Evolutionary conservation across 2,888 invertebrate genomes (phyloP).

Genomic region (Halictus ligatus): DNA sequence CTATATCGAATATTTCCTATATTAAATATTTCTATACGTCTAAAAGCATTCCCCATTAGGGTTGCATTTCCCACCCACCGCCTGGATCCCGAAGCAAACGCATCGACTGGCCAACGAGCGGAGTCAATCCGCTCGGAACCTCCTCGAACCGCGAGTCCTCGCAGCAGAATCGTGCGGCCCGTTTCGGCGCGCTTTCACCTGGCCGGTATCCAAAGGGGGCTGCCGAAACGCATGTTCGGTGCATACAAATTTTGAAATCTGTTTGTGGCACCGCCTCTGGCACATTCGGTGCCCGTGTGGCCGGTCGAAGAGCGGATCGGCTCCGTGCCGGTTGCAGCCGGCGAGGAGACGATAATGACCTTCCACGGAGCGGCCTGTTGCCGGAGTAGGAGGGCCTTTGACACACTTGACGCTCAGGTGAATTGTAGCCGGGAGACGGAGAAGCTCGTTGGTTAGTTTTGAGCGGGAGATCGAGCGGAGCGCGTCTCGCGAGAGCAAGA

Average conservation of each 20-base stretch:
- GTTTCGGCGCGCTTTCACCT: slow-evolving; percentile 47
- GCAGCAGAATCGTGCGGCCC: background rate
- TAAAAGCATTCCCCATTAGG: background rate
- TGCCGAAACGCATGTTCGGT: background rate
- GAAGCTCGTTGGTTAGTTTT: slow-evolving; percentile 81
- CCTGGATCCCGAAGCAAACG: background rate
- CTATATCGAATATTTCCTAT: too few relatives aligned
- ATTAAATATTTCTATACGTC: background rate
- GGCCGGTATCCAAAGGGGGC: slow-evolving; percentile 1
- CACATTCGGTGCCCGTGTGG: background rate
- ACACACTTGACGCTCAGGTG: slow-evolving; percentile 83
- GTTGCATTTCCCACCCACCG: background rate
- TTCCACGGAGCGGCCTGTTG: slow-evolving; percentile 78
- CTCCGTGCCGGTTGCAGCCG: slow-evolving; percentile 55
- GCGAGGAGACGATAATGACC: slow-evolving; percentile 82
- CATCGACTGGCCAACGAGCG: background rate
- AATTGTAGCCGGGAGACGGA: slow-evolving; percentile 78
- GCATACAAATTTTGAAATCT: slow-evolving; percentile 26
- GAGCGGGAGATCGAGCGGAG: slow-evolving; percentile 80
- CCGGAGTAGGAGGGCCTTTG: slow-evolving; percentile 83
- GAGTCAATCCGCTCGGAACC: background rate
- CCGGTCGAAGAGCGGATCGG: slow-evolving; percentile 30
- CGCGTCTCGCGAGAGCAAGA: slow-evolving; percentile 71
- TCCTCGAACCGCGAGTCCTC: background rate
- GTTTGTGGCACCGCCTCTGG: slow-evolving; percentile 8